phyloP scores from a whole-genome alignment of 2,797 vertebrate species.

The Kryptolebias ocellatus region DNA sequence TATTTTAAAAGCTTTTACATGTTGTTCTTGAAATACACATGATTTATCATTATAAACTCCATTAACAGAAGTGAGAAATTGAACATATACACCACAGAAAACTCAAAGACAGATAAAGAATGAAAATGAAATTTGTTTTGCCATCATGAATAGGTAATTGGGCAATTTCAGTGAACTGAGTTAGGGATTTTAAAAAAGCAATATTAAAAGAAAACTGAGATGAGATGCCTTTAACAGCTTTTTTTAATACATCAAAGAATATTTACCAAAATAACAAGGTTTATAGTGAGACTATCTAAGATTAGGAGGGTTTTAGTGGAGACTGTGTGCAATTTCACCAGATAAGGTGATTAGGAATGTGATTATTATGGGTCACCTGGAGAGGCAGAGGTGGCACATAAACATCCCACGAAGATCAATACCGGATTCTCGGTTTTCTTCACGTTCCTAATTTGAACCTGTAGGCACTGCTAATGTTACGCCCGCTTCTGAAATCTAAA shows the following conservation, averaged over 20 bases:
- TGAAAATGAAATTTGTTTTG: too few species aligned
- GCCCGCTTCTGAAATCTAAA: slow-evolving; percentile 46
- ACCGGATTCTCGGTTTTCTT: slow-evolving; percentile 20
- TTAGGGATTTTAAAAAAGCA: slow-evolving; percentile 5
- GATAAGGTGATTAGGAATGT: slow-evolving; percentile 33
- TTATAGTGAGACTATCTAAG: slow-evolving; percentile 25
- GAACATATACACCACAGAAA: too few species aligned
- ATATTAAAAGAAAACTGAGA: neutral
- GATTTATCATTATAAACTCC: too few species aligned
- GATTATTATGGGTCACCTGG: slow-evolving; percentile 28
- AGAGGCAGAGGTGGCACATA: slow-evolving; percentile 32
- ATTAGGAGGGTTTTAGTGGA: slow-evolving; percentile 39
- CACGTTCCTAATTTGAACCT: slow-evolving; percentile 27
- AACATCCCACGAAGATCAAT: slow-evolving; percentile 52
- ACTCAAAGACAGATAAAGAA: too few species aligned
- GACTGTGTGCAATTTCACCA: slow-evolving; percentile 36
- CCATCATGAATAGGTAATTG: slow-evolving; percentile 2
- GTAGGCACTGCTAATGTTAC: slow-evolving; percentile 23
- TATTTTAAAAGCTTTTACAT: too few species aligned
- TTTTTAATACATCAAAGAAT: slow-evolving; percentile 28
- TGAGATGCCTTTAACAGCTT: slow-evolving; percentile 21
- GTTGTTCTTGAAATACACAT: too few species aligned
- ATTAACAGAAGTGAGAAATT: too few species aligned
- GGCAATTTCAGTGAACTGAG: slow-evolving; percentile 15
- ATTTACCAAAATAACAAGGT: slow-evolving; percentile 45